Evolutionary conservation across 1,140 invertebrate genomes (phyloP), one percentile per base, ranked within the genome.

Genomic region (Ylistrum balloti): DNA sequence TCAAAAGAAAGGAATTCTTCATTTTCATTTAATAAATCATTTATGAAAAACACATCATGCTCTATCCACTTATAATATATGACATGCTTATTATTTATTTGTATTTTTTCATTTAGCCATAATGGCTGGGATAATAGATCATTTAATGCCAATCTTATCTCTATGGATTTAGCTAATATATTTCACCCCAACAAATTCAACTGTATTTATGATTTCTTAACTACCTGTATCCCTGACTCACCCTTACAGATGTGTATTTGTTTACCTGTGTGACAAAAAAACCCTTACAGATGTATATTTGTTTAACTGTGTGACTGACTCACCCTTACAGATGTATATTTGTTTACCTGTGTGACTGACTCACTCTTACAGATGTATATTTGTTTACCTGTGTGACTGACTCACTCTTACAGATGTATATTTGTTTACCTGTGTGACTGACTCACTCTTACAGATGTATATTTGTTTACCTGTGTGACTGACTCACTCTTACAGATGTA

Each of bases 321-420:
- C 10, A 86, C 33, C 34, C 10, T 10, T 87, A 20, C 33, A 15
- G 17, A 33, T 33, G 33, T 2, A 11, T 86, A 86, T 32, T 32
- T 35, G 13, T 33, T 34, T 86, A 33, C 86, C 33, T 86, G 35
- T 22, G 15, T 86, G 86, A 20, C 34, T 41, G 28, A 22, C 35
- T 41, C 32, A 45, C 20, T 17, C 17, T 3, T 88, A 0, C 41
- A 13, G 17, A 88, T 33, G 28, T 38, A 7, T 38, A 38, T 10
- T 87, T 38, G 41, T 90, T 85, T 93, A 96, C 96, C 95, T 87
- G 96, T 96, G 91, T 97, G 96, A 3, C 96, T 96, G 94, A 96
- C 96, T 91, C 95, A 94, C 11, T 96, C 96, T 91, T 97, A 96
- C 91, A 95, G 95, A 91, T 97, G 97, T 9, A 96, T 95, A 86